A percentile compares a stretch with the other conserved stretches of the same genome.
phyloP scores from a whole-genome alignment of 64 coral and sea anemone genomes.

The Actinia tenebrosa region DNA sequence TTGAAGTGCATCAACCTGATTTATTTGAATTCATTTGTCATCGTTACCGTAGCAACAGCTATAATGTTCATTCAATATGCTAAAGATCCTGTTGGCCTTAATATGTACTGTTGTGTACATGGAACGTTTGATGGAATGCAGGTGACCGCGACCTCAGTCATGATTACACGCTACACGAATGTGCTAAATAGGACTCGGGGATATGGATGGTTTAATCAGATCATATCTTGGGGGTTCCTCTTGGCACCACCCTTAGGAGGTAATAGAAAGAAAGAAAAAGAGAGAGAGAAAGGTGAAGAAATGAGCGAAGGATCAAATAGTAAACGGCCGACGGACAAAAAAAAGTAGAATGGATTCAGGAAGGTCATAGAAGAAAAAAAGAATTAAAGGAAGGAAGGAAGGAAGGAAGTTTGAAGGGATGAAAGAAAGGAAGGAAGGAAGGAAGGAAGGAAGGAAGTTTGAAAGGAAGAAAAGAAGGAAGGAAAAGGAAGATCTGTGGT shows the following conservation, averaged over 20 bases:
- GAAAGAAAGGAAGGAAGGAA: too few species aligned
- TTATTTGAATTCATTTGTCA: not conserved
- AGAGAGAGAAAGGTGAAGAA: too few species aligned
- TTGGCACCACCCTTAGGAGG: conserved; percentile 82
- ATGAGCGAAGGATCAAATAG: too few species aligned
- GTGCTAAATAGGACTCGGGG: conserved; percentile 55
- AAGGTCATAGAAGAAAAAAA: too few species aligned
- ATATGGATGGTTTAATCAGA: conserved; percentile 56
- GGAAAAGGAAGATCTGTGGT: too few species aligned
- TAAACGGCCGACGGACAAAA: too few species aligned
- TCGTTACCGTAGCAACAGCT: conserved; percentile 41
- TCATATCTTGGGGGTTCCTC: conserved; percentile 52
- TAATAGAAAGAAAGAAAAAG: not conserved
- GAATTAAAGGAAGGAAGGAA: too few species aligned
- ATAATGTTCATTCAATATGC: not conserved
- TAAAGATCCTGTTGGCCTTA: not conserved
- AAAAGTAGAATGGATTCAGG: too few species aligned
- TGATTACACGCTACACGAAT: conserved; percentile 21
- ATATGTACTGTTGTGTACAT: not conserved
- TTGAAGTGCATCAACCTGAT: not conserved
- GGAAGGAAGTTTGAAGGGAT: too few species aligned
- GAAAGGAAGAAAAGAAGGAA: too few species aligned
- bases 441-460: too few species aligned
- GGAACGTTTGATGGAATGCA: not conserved
- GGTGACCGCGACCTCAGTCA: not conserved